Conservation (phyloP, 1,140 invertebrate species). For the Papilio machaon region DNA sequence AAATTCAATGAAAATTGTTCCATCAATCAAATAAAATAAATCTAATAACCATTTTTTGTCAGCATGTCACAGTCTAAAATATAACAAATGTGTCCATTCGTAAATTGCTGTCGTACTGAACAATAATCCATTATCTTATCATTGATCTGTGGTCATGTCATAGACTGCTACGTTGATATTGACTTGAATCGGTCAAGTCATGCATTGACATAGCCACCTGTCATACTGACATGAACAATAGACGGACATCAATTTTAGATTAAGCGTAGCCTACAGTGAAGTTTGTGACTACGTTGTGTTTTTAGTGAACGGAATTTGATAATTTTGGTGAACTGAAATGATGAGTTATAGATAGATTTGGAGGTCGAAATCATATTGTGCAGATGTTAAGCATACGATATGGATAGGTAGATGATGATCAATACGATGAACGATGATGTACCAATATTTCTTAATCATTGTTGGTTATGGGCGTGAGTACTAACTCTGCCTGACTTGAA, state of each 20-base stretch:
- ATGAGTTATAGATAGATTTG: no score
- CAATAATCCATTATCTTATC: constrained; percentile 47
- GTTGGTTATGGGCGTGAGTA: not conserved
- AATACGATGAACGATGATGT: not conserved
- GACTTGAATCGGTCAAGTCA: constrained; percentile 41
- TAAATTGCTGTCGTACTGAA: constrained; percentile 34
- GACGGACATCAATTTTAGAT: constrained; percentile 38
- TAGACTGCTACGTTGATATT: constrained; percentile 35
- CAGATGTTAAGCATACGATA: no score
- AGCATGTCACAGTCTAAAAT: constrained; percentile 24
- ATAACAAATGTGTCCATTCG: constrained; percentile 23
- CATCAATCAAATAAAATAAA: constrained; percentile 33
- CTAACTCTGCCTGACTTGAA: not conserved
- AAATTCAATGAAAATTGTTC: constrained; percentile 12
- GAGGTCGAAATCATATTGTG: no score
- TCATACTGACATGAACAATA: constrained; percentile 35
- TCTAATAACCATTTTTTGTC: constrained; percentile 26
- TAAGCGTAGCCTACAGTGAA: constrained; percentile 10
- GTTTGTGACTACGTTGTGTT: not conserved
- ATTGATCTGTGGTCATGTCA: constrained; percentile 43
- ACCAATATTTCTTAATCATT: not conserved
- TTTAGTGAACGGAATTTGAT: not conserved
- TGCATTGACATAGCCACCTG: constrained; percentile 34
- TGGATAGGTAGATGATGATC: not conserved
- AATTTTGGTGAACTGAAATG: not conserved